These are phyloP conservation scores for Cuniculus paca DNA, from an alignment of 2,797 vertebrate species.

Conservation along the genomic window DNA sequence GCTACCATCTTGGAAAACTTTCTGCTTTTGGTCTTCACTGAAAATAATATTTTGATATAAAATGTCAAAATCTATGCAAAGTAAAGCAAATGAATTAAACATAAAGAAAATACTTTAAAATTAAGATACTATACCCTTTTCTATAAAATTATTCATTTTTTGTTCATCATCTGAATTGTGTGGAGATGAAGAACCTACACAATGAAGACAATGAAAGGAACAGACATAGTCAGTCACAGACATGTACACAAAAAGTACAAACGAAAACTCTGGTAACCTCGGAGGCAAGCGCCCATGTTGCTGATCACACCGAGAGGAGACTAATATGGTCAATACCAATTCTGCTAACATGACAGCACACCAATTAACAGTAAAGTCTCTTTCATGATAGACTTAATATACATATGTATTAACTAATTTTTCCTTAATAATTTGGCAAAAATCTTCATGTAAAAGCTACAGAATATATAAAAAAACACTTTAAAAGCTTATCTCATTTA, in stretches of 20 bases:
- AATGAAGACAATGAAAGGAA: conserved; percentile 88
- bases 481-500: neutral
- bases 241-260: conserved; percentile 30
- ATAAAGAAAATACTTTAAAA: conserved; percentile 86
- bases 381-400: neutral
- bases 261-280: neutral
- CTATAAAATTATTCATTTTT: conserved; percentile 96
- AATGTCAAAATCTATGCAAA: conserved; percentile 87
- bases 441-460: neutral
- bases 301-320: neutral
- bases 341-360: neutral
- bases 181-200: conserved; percentile 94
- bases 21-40: conserved; percentile 99
- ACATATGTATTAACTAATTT: neutral
- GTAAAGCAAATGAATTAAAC: conserved; percentile 77
- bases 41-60: conserved; percentile 93
- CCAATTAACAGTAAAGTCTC: neutral
- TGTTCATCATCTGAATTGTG: conserved; percentile 97
- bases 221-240: conserved; percentile 76
- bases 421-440: conserved; percentile 19
- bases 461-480: conserved; percentile 51
- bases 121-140: conserved; percentile 96
- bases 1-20: conserved; percentile 99
- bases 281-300: neutral
- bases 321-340: neutral